A percentile compares a stretch with the other conserved stretches of the same genome.
Conservation (phyloP, 1,140 invertebrate species). For the Lordiphosa stackelbergi region DNA sequence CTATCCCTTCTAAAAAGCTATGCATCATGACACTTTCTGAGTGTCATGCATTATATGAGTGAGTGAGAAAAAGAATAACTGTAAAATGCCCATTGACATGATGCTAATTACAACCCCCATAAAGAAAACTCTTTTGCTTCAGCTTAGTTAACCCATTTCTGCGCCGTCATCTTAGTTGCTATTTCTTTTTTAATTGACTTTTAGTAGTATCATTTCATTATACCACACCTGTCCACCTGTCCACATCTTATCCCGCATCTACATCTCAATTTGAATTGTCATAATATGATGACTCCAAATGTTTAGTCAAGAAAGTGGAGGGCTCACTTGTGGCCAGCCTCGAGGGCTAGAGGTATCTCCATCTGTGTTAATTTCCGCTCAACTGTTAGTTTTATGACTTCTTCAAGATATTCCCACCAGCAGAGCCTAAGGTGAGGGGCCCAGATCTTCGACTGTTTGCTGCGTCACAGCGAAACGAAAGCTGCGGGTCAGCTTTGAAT, state of each 20-base stretch:
- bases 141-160: too few species aligned
- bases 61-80: too few species aligned
- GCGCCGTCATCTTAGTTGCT: too few species aligned
- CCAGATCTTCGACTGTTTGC: constrained; percentile 29
- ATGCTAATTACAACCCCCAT: too few species aligned
- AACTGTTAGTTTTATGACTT: constrained; percentile 70
- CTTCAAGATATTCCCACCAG: constrained; percentile 50
- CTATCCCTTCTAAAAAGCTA: too few species aligned
- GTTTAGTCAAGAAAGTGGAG: constrained; percentile 39
- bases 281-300: constrained; percentile 33
- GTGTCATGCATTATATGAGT: too few species aligned
- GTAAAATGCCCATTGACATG: too few species aligned
- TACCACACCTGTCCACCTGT: constrained; percentile 27
- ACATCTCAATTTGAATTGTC: constrained; percentile 51
- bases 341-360: constrained; percentile 7
- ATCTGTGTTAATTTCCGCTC: constrained; percentile 70
- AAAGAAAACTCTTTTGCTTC: too few species aligned
- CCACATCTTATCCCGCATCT: constrained; percentile 22
- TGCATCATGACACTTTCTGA: too few species aligned
- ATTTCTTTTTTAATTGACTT: too few species aligned
- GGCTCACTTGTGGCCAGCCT: constrained; percentile 16
- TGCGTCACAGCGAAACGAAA: constrained; percentile 59
- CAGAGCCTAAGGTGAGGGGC: constrained; percentile 21
- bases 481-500: constrained; percentile 59
- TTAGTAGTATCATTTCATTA: too few species aligned